Percentiles rank a stretch among this genome's conserved stretches.
These are phyloP conservation scores for Cygnus atratus DNA, from an alignment of 2,113 vertebrate species.

Conservation along the genomic window DNA sequence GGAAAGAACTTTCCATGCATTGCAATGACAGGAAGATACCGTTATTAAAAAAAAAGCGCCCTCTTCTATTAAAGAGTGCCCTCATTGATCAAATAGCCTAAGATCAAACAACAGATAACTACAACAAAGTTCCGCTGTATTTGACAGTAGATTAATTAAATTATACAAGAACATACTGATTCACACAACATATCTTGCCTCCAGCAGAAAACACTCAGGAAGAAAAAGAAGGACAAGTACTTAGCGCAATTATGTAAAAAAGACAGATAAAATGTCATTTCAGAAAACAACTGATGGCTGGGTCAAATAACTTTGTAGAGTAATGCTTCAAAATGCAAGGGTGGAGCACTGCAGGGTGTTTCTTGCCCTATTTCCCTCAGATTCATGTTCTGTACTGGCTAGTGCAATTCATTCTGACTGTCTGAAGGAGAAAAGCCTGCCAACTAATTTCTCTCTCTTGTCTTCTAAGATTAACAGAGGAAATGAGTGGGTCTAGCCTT, in stretches of 20 bases:
- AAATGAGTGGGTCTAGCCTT: not conserved
- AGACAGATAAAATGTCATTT: not conserved
- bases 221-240: constrained; percentile 3
- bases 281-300: not conserved
- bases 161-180: not conserved
- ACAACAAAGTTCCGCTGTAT: not conserved
- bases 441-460: not conserved
- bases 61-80: not conserved
- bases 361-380: not conserved
- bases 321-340: not conserved
- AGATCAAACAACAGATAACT: not conserved
- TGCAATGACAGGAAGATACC: not conserved
- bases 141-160: constrained; percentile 6
- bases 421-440: not conserved
- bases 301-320: not conserved
- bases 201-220: not conserved
- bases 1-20: not conserved
- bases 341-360: not conserved
- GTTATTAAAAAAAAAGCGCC: not conserved
- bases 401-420: not conserved
- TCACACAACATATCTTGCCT: not conserved
- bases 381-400: not conserved
- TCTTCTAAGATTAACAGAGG: not conserved
- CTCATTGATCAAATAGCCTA: not conserved
- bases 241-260: not conserved